These are phyloP conservation scores for Tachypleus tridentatus DNA, from an alignment of 1,140 invertebrate genomes.

Conservation along the genomic window DNA sequence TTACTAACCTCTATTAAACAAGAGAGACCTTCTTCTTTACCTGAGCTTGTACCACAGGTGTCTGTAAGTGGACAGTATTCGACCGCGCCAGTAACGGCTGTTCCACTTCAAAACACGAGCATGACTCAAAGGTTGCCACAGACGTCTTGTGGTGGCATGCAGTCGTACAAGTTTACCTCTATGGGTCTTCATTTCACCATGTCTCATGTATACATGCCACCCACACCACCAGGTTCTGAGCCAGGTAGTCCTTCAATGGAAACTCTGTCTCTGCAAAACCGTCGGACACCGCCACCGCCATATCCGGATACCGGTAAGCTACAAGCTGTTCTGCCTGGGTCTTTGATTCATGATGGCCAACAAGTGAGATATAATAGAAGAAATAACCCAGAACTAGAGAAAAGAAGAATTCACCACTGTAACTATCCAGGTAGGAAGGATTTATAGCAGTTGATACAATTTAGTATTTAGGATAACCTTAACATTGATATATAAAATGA, in stretches of 20 bases:
- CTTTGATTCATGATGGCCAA: conserved; percentile 37
- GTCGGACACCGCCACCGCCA: conserved; percentile 27
- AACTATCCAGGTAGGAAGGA: conserved; percentile 68
- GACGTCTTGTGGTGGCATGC: too few species aligned
- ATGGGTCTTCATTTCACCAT: conserved; percentile 20
- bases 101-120: too few species aligned
- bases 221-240: conserved; percentile 68
- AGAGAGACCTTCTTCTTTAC: too few species aligned
- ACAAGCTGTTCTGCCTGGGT: conserved; percentile 40
- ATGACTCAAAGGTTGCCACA: too few species aligned
- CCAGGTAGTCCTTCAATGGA: conserved; percentile 43
- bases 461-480: too few species aligned
- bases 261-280: conserved; percentile 13
- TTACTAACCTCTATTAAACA: too few species aligned
- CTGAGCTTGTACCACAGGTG: too few species aligned
- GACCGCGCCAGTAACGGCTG: too few species aligned
- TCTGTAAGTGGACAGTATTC: too few species aligned
- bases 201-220: conserved; percentile 36
- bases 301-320: conserved; percentile 24
- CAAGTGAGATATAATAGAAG: conserved; percentile 70
- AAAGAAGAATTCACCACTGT: conserved; percentile 86
- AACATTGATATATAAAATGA: too few species aligned
- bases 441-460: too few species aligned
- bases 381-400: conserved; percentile 92
- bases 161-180: conserved; percentile 13